A percentile compares a stretch with the other conserved stretches of the same genome.
Conservation (phyloP, 1,140 invertebrate species). For the Drosophila yakuba region DNA sequence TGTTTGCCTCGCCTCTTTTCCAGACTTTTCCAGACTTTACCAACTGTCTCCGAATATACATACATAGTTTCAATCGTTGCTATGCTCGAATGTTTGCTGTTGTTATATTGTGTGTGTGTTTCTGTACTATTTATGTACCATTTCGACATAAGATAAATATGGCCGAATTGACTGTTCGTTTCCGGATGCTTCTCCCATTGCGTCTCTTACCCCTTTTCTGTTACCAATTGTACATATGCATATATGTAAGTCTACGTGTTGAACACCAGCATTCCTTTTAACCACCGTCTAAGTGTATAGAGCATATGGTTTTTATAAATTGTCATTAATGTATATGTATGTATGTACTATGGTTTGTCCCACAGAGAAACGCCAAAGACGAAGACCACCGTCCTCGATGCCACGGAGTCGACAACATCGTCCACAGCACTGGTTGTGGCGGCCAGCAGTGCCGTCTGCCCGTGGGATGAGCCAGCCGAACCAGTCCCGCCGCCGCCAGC, state of each 20-base stretch:
- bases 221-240: conserved; percentile 39
- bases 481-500: conserved; percentile 3
- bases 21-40: background rate
- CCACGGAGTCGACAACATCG: conserved; percentile 85
- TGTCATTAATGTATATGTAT: conserved; percentile 4
- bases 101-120: conserved; percentile 34
- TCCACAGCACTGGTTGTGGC: conserved; percentile 76
- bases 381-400: conserved; percentile 69
- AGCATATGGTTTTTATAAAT: background rate
- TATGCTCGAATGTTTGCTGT: conserved; percentile 44
- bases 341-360: background rate
- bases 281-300: conserved; percentile 49
- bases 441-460: conserved; percentile 87
- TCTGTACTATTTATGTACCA: conserved; percentile 13
- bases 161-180: conserved; percentile 20
- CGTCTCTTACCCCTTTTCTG: conserved; percentile 10
- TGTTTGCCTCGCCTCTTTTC: conserved; percentile 20
- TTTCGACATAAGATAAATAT: conserved; percentile 12
- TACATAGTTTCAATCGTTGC: conserved; percentile 32
- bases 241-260: conserved; percentile 35
- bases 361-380: conserved; percentile 68
- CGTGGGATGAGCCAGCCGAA: conserved; percentile 86
- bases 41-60: conserved; percentile 32
- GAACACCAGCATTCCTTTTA: conserved; percentile 36
- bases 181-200: conserved; percentile 13